Base-by-base conservation (phyloP, 2,797 vertebrate species). In the Clarias laeviceps region DNA sequence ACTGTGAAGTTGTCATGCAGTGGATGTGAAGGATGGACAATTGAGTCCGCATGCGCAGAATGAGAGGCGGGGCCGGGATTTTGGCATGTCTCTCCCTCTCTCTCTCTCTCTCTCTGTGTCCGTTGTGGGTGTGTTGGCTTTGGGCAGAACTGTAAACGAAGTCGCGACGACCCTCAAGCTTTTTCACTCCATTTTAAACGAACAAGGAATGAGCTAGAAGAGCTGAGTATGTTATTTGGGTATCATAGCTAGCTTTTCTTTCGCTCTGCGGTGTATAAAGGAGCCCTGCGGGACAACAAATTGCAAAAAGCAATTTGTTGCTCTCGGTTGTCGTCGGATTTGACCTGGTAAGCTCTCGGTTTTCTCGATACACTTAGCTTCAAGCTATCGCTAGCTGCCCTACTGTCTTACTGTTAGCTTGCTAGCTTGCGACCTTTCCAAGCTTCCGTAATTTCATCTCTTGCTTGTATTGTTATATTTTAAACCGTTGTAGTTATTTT, bases 301-400 rank as follows among this genome's bases (percentile, higher is more conserved):
- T 91, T 84, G 20, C 85, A 88, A n/a, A 90, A 90, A 91, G 45
- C 27, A 22, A 70, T 90, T 88, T 90, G 88, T 91, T 83, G 94
- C 91, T 88, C 65, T 86, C 84, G 90, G 88, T 87, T 88, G 64
- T 93, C 93, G 93, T 86, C 91, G 92, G 93, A 89, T 93, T 95
- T 95, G 93, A 95, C 92, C 95, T 91, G 95, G 95, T 96, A 94
- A 94, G 90, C 90, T 77, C 82, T 76, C 61, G 8, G 83, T 83
- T 87, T 80, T 78, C 70, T 80, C 59, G 54, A 78, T 81, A 29
- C 85, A 8, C 34, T 59, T 29, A 85, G 88, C 72, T 64, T 73
- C 83, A 50, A 29, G 50, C 80, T 78, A 69, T 29, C 40, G 69
- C 32, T 80, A 83, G 69, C 72, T 65, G 8, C 17, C 57, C 61